Evolutionary conservation across 2,113 vertebrate species (phyloP), one percentile per base, ranked within the genome.

Genomic region (Falcunculus frontatus): DNA sequence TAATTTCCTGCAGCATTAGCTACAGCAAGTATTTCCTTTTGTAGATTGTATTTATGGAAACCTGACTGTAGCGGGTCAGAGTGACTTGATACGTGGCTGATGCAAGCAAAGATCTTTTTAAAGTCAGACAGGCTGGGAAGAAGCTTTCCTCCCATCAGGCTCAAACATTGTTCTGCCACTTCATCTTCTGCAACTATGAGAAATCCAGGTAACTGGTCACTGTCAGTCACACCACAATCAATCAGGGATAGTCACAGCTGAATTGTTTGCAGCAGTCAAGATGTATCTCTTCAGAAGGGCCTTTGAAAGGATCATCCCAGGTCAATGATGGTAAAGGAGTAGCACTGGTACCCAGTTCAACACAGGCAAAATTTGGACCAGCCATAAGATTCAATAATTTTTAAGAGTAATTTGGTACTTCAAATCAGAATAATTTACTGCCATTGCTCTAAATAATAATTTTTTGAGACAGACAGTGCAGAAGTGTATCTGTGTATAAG

Each of bases 1-100:
- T 79, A 69, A 85, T 87, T 89, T 96, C 87, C 70, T 8, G 1
- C 84, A 95, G 84, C 81, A 33, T 62, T 85, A 73, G 39, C 77
- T 85, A 62, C 19, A 95, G 67, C 75, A 79, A 91, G 49, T 65
- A 76, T 95, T 85, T 95, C 87, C 87, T 91, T 96, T 95, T 89
- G 78, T 64, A 96, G 91, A 27, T 46, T 41, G 22, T 93, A 87
- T 96, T 97, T 93, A 89, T 89, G 79, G 82, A 94, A 87, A 73
- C 26, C 25, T 76, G 76, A 77, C 62, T 62, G 53, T 63, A 93
- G 89, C 46, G 3, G 91, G 89, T 96, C 95, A 96, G 87, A 80
- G 62, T 90, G 91, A 96, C 94, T 93, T 78, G 89, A 93, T 83
- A 79, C 33, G 47, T 2, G 22, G 50, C 81, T 87, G 63, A 94